Evolutionary conservation across 2,797 vertebrate genomes (phyloP).

Genomic region (Oreochromis mossambicus): DNA sequence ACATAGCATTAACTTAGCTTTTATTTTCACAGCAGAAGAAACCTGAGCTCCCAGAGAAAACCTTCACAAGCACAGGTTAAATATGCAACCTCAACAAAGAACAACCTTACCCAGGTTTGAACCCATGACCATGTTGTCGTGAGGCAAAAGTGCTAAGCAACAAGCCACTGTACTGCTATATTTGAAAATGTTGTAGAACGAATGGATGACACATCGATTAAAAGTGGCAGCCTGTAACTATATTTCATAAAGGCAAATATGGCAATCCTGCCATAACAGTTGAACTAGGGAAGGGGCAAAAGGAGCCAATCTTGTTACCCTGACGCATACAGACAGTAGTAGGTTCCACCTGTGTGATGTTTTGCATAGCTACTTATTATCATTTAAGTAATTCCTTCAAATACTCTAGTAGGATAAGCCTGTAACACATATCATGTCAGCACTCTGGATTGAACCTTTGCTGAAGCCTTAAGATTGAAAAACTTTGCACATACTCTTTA

Average conservation of each 20-base stretch:
- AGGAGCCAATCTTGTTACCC: background rate
- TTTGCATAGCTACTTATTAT: background rate
- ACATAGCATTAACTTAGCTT: background rate
- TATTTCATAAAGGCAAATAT: background rate
- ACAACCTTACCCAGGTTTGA: background rate
- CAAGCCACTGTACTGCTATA: background rate
- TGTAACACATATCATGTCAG: background rate
- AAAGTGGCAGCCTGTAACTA: background rate
- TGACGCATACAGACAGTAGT: background rate
- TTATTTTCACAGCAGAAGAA: background rate
- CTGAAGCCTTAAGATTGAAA: background rate
- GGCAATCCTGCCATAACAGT: background rate
- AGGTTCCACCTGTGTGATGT: background rate
- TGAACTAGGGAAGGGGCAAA: background rate
- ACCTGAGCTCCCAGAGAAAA: background rate
- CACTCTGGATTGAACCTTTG: background rate
- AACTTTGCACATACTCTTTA: background rate
- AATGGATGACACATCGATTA: background rate
- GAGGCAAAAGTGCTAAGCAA: background rate
- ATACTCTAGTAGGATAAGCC: background rate
- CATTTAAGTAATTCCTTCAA: background rate
- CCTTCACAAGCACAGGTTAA: background rate
- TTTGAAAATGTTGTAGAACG: fast-evolving
- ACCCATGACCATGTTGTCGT: background rate
- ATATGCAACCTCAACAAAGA: background rate